Evolutionary conservation across 2,888 invertebrate species (phyloP), one percentile per base, ranked within the genome.

Genomic region (Bugulina stolonifera): DNA sequence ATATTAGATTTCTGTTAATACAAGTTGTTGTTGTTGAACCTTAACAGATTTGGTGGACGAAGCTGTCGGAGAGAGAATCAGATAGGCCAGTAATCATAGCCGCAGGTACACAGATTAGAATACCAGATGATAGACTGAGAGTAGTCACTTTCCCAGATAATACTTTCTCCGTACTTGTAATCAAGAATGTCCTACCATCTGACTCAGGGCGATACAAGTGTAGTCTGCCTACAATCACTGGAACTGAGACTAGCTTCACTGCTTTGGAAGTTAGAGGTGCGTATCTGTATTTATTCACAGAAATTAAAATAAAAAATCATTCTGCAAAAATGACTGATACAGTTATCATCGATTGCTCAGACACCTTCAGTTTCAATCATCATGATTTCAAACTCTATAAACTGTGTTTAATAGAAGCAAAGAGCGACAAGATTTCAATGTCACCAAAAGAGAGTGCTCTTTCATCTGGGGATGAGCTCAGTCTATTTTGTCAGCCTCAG

Each of bases 11-110:
- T n/a, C n/a, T n/a, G n/a, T n/a, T n/a, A n/a, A n/a, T n/a, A n/a
- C n/a, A n/a, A n/a, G n/a, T n/a, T n/a, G n/a, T n/a, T n/a, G n/a
- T n/a, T n/a, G n/a, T n/a, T n/a, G n/a, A n/a, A n/a, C n/a, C n/a
- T n/a, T n/a, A n/a, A 54, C 70, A 70, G 70, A 70, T 70, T 29
- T 70, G 70, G 70, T 70, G 70, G 70, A 70, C 70, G 3, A 70
- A 70, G 70, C 3, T 70, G 70, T 29, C 70, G 5, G 54, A 43
- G 70, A 43, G 29, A 5, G 52, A 18, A 5, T 10, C 3, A 5
- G 32, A 52, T 25, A 3, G 54, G 23, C 70, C 70, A 3, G 70
- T 70, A 1, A 54, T 70, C 25, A 32, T 70, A 14, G 70, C 70
- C n/a, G 70, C 70, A n/a, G 70, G 70, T 2, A 54, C 70, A 5